Percentiles rank a stretch among this genome's conserved stretches.
Evolutionary conservation across 2,888 invertebrate species (phyloP).

Genomic region (Autographa pulchrina): DNA sequence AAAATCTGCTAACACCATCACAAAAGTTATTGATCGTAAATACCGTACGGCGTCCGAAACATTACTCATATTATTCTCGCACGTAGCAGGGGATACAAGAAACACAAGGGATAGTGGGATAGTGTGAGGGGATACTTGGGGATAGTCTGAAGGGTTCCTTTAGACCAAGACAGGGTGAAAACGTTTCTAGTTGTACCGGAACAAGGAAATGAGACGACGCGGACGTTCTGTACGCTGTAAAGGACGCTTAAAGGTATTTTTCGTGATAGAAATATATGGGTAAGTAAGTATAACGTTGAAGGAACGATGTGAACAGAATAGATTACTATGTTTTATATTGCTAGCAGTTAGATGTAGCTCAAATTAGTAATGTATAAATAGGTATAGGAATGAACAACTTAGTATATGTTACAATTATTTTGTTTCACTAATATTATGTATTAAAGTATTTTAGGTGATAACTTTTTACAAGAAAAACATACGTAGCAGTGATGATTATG

Average conservation of each 20-base stretch:
- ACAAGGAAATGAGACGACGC: conserved; percentile 49
- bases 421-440: too few relatives aligned
- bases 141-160: conserved; percentile 29
- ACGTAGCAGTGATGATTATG: too few relatives aligned
- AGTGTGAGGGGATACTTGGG: conserved; percentile 21
- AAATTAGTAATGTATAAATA: too few relatives aligned
- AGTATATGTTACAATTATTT: too few relatives aligned
- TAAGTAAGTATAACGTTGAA: too few relatives aligned
- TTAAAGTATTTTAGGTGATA: too few relatives aligned
- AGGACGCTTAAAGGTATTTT: not conserved
- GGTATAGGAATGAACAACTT: too few relatives aligned
- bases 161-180: conserved; percentile 26
- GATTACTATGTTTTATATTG: too few relatives aligned
- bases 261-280: not conserved
- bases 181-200: conserved; percentile 40
- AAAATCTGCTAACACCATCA: conserved; percentile 30
- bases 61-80: conserved; percentile 47
- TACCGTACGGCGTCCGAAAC: conserved; percentile 34
- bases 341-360: too few relatives aligned
- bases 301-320: too few relatives aligned
- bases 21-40: conserved; percentile 51
- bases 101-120: conserved; percentile 1
- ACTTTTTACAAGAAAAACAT: too few relatives aligned
- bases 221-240: conserved; percentile 7
- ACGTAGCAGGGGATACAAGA: conserved; percentile 46